Evolutionary conservation across 2,797 vertebrate genomes (phyloP).

Genomic region (Zalophus californianus): DNA sequence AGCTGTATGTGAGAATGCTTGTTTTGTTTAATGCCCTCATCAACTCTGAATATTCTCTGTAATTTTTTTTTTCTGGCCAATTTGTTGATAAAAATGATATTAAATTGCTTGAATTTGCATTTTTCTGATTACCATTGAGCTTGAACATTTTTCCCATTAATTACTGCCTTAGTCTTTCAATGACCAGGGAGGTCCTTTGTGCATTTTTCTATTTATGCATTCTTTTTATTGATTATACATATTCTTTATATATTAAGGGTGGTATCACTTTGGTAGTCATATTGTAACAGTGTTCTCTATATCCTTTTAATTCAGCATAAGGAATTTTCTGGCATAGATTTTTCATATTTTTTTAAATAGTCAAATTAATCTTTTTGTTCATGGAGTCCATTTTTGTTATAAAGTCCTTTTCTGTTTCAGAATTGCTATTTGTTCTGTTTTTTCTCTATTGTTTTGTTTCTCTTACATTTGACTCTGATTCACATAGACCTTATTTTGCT

Average conservation of each 20-base stretch:
- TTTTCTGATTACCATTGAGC: neutral
- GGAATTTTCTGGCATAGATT: neutral
- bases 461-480: constrained; percentile 27
- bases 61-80: neutral
- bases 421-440: neutral
- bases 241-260: neutral
- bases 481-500: constrained; percentile 16
- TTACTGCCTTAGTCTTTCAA: neutral
- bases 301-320: neutral
- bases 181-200: neutral
- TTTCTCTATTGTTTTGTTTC: neutral
- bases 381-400: neutral
- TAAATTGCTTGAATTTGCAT: constrained; percentile 32
- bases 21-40: neutral
- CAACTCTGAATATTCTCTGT: constrained; percentile 21
- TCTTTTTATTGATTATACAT: neutral
- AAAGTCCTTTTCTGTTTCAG: neutral
- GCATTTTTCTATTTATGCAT: neutral
- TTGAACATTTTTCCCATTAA: constrained; percentile 22
- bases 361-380: neutral
- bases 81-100: constrained; percentile 23
- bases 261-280: neutral
- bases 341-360: neutral
- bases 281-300: neutral
- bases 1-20: neutral